phyloP scores from a whole-genome alignment of 2,797 vertebrate species.

The Microctenopoma stevenorrisi region DNA sequence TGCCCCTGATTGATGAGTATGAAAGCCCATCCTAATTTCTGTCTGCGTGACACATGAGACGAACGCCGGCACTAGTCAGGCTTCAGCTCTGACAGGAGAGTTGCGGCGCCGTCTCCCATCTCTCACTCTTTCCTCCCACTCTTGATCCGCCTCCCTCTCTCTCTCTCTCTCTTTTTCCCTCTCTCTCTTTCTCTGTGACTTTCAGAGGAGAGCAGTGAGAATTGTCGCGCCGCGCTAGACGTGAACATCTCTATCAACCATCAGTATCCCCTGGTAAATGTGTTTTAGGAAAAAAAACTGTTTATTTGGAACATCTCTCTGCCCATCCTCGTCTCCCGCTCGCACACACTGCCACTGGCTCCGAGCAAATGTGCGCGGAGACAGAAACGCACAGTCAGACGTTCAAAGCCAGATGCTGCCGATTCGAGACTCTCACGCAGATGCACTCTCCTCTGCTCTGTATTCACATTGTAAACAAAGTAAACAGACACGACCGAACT shows the following conservation, averaged over 20 bases:
- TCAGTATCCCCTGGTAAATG: constrained; percentile 53
- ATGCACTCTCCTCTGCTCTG: constrained; percentile 48
- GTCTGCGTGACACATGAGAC: constrained; percentile 55
- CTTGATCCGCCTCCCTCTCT: constrained; percentile 36
- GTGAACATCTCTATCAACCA: constrained; percentile 63
- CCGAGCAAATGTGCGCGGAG: constrained; percentile 35
- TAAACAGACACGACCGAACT: constrained; percentile 50
- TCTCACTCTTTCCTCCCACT: constrained; percentile 45
- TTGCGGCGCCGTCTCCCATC: constrained; percentile 46
- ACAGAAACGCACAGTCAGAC: constrained; percentile 36
- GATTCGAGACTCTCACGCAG: constrained; percentile 49
- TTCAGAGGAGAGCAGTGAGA: constrained; percentile 51
- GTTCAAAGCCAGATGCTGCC: constrained; percentile 65
- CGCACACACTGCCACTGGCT: constrained; percentile 43
- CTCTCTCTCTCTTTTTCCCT: constrained; percentile 7
- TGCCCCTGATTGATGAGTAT: constrained; percentile 63
- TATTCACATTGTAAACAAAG: constrained; percentile 56
- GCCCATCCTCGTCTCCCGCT: constrained; percentile 41
- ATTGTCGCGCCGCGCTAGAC: constrained; percentile 62
- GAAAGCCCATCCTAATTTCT: constrained; percentile 64
- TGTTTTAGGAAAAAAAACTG: constrained; percentile 33
- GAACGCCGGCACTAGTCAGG: constrained; percentile 36
- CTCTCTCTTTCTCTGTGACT: constrained; percentile 35
- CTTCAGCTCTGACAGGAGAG: constrained; percentile 62
- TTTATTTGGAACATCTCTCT: constrained; percentile 55